Percentiles rank a stretch among this genome's conserved stretches.
phyloP scores from a whole-genome alignment of 2,797 vertebrate genomes.

The Sebastes trivittatus region DNA sequence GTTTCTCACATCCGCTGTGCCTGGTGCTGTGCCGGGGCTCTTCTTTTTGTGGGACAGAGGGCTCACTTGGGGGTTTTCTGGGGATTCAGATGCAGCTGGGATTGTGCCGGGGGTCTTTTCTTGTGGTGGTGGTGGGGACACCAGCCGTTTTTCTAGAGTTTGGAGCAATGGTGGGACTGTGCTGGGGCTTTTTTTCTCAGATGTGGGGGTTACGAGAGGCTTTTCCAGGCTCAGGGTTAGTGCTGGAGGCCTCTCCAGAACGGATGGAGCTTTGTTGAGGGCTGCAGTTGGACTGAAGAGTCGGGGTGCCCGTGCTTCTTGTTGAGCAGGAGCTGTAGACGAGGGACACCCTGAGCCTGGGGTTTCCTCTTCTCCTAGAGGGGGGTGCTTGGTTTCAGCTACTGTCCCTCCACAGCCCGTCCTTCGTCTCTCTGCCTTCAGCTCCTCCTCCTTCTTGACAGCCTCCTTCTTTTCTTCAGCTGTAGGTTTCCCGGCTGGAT shows the following conservation, averaged over 20 bases:
- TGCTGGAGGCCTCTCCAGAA: slow-evolving; percentile 11
- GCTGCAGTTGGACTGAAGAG: slow-evolving; percentile 8
- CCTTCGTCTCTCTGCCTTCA: slow-evolving; percentile 20
- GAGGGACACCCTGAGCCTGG: neutral
- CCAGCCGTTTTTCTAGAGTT: slow-evolving; percentile 29
- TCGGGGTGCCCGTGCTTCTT: neutral
- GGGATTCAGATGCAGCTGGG: slow-evolving; percentile 5
- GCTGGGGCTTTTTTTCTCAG: slow-evolving; percentile 30
- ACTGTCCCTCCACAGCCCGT: slow-evolving; percentile 12
- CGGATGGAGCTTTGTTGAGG: neutral
- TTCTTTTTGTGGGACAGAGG: slow-evolving; percentile 21
- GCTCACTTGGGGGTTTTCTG: neutral
- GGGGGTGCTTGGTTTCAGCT: slow-evolving; percentile 24
- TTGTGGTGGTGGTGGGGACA: slow-evolving; percentile 28
- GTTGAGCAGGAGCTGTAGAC: slow-evolving; percentile 28
- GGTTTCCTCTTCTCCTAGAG: slow-evolving; percentile 12
- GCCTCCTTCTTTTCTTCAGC: slow-evolving; percentile 22
- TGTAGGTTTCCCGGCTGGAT: slow-evolving; percentile 20
- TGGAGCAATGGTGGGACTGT: slow-evolving; percentile 14
- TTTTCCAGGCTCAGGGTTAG: slow-evolving; percentile 14
- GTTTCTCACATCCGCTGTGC: slow-evolving; percentile 38
- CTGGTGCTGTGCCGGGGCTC: slow-evolving; percentile 8
- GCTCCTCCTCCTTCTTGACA: slow-evolving; percentile 32
- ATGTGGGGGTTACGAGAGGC: neutral
- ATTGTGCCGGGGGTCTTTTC: slow-evolving; percentile 31